Evolutionary conservation across 1,140 invertebrate species (phyloP).

Genomic region (Tetragnatha versicolor): DNA sequence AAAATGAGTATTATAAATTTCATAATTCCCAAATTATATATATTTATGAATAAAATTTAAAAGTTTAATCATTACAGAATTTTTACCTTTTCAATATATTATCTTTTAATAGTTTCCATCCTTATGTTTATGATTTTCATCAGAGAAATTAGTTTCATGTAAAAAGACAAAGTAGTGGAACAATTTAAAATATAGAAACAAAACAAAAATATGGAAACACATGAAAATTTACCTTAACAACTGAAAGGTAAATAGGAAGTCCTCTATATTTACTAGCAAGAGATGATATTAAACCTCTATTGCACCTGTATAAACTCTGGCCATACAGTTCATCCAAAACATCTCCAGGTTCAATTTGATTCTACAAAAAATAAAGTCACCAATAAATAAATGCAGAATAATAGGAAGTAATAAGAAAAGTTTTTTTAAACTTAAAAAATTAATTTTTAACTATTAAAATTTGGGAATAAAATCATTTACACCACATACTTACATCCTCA

Average conservation of each 20-base stretch:
- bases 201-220: too few species aligned
- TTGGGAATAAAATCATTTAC: not conserved
- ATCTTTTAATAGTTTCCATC: too few species aligned
- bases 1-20: too few species aligned
- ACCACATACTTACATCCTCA: slow-evolving; percentile 67
- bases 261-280: slow-evolving; percentile 67
- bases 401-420: not conserved
- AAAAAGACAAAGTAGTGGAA: too few species aligned
- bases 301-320: slow-evolving; percentile 65
- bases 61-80: too few species aligned
- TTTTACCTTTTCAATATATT: too few species aligned
- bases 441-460: not conserved
- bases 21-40: too few species aligned
- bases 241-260: slow-evolving; percentile 67
- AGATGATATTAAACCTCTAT: slow-evolving; percentile 66
- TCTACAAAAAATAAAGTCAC: slow-evolving; percentile 63
- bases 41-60: too few species aligned
- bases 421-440: not conserved
- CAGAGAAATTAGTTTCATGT: too few species aligned
- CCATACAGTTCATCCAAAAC: slow-evolving; percentile 73
- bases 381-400: not conserved
- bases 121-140: too few species aligned
- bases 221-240: slow-evolving; percentile 71
- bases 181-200: too few species aligned
- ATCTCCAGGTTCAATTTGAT: slow-evolving; percentile 70